Conservation (phyloP, 2,797 vertebrate genomes). For the Morus bassanus region DNA sequence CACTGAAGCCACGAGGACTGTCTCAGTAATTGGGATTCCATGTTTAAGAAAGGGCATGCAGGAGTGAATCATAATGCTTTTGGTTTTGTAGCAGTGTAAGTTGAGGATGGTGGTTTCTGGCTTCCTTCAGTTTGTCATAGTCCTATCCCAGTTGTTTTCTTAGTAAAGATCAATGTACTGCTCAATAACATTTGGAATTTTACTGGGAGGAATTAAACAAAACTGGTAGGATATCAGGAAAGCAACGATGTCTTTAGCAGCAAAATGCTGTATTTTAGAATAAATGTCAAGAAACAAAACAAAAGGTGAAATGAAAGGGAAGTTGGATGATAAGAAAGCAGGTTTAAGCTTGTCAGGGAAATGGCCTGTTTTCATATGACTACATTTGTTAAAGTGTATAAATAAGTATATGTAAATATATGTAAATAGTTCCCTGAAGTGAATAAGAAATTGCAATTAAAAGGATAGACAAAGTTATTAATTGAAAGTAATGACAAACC, state of each 20-base stretch:
- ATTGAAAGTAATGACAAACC: conserved; percentile 36
- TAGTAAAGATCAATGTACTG: not conserved
- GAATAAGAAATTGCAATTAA: conserved; percentile 42
- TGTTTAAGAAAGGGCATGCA: not conserved
- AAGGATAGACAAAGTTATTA: conserved; percentile 38
- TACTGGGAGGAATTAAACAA: conserved; percentile 7
- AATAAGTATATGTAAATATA: conserved; percentile 34
- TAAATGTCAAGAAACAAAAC: not conserved
- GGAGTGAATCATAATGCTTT: not conserved
- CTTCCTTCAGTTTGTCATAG: not conserved
- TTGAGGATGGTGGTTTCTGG: not conserved
- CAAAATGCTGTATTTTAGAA: not conserved
- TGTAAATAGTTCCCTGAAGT: conserved; percentile 30
- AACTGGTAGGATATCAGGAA: conserved; percentile 4
- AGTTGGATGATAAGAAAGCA: not conserved
- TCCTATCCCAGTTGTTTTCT: not conserved
- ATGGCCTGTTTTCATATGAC: conserved; percentile 18
- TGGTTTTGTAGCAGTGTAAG: not conserved
- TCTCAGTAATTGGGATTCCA: not conserved
- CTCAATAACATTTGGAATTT: not conserved
- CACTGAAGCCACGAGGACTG: not conserved
- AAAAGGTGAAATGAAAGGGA: conserved; percentile 37
- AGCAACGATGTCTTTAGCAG: not conserved
- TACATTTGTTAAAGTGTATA: conserved; percentile 27
- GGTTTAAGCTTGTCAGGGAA: conserved; percentile 32